phyloP scores from a whole-genome alignment of 2,797 vertebrate species.

The Phrynocephalus guinanensis region DNA sequence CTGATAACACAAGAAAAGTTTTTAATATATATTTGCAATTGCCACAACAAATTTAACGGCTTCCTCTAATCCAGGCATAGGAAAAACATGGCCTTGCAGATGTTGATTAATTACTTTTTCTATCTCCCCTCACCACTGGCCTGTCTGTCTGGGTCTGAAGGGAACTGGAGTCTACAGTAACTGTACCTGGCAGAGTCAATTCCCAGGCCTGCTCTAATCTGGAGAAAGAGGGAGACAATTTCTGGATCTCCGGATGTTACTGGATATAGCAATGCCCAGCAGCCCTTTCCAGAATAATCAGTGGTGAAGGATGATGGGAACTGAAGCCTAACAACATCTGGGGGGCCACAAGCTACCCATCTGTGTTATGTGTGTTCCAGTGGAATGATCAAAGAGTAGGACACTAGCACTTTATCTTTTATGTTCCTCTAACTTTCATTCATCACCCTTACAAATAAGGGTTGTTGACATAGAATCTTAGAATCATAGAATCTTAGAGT shows the following conservation, averaged over 20 bases:
- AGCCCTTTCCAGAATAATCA: not conserved
- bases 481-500: no score
- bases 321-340: not conserved
- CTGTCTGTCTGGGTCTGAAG: not conserved
- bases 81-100: not conserved
- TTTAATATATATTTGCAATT: constrained; percentile 18
- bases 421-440: no score
- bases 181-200: not conserved
- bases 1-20: not conserved
- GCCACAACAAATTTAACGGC: not conserved
- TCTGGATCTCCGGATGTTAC: not conserved
- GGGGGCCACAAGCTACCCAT: not conserved
- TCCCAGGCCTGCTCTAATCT: not conserved
- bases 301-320: not conserved
- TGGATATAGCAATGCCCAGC: not conserved
- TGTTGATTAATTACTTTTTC: not conserved
- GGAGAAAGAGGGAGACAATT: not conserved
- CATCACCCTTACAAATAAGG: no score
- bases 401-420: no score
- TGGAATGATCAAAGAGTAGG: no score
- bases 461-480: no score
- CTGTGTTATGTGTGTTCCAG: not conserved
- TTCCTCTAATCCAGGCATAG: not conserved
- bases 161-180: not conserved
- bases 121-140: no score